Base-by-base conservation (phyloP, 2,113 vertebrate genomes). In the Sylvicapra grimmia region DNA sequence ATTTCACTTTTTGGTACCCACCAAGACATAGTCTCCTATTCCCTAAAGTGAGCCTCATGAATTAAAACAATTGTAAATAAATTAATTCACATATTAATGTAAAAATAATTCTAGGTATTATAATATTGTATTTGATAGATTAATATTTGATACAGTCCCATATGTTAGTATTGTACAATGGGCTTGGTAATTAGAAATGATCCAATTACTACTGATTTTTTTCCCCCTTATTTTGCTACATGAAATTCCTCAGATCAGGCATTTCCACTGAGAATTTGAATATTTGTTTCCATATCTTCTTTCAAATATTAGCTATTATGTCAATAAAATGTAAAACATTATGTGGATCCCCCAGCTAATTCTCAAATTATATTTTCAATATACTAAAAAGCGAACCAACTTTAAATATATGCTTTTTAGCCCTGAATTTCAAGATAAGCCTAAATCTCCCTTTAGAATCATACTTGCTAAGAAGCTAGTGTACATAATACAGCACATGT, bases 121-220 rank as follows among this genome's bases (percentile, higher is more conserved):
- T 72, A 93, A 47, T 79, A 89, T 77, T 3, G 0, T 97, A 63
- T 97, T 98, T 96, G 83, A 31, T 97, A 68, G 94, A 95, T 98
- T 97, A 89, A 51, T 95, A 89, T 96, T 58, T 98, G 91, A 80
- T 97, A 94, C 47, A 95, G 93, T 7, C 84, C 88, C 47, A 5
- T 83, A 58, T 97, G 93, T 93, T 75, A 91, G 72, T 97, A 89
- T 96, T 89, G 98, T 98, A 96, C 58, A 93, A 93, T 87, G 95
- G 61, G 72, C 68, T 94, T 54, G 84, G 96, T 98, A 98, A 98
- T 98, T 97, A 97, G 51, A 89, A 94, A 77, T 95, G 97, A 85
- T 95, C 93, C 3, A 96, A 65, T 86, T 98, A 96, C 72, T 94
- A 56, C 0, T 0, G 89, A 79, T 94, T 15, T 19, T 87, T 58